phyloP scores from a whole-genome alignment of 2,113 vertebrate genomes.

The Andinoacara biseriatus region DNA sequence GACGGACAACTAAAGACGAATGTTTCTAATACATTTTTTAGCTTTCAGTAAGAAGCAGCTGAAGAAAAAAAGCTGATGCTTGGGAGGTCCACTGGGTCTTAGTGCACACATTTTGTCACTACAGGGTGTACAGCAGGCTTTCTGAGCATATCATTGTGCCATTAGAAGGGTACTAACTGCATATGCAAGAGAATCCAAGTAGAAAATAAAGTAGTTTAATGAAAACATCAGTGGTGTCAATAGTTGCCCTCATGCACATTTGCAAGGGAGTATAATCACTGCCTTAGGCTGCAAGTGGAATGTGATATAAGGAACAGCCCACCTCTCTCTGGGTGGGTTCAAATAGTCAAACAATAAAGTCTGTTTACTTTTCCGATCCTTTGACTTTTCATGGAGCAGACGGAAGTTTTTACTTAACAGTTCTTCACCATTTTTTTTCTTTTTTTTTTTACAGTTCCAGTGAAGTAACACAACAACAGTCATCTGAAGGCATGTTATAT shows the following conservation, averaged over 20 bases:
- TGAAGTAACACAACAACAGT: background rate
- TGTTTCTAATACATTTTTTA: background rate
- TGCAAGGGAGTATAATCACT: background rate
- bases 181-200: background rate
- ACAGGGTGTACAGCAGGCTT: background rate
- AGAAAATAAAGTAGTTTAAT: background rate
- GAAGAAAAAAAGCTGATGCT: fast-evolving
- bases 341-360: no score
- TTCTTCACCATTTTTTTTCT: background rate
- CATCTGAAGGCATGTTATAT: background rate
- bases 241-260: background rate
- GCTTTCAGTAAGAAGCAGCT: background rate
- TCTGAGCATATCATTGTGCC: fast-evolving
- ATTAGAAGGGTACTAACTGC: background rate
- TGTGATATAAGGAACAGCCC: background rate
- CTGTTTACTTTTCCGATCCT: background rate
- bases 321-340: background rate
- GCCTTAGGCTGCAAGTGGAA: background rate
- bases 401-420: background rate
- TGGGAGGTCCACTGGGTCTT: background rate
- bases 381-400: background rate
- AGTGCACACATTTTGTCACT: background rate
- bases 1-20: background rate
- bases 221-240: background rate
- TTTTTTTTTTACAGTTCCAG: background rate